phyloP scores from a whole-genome alignment of 2,113 vertebrate genomes.

The Rhadina sibilatrix region DNA sequence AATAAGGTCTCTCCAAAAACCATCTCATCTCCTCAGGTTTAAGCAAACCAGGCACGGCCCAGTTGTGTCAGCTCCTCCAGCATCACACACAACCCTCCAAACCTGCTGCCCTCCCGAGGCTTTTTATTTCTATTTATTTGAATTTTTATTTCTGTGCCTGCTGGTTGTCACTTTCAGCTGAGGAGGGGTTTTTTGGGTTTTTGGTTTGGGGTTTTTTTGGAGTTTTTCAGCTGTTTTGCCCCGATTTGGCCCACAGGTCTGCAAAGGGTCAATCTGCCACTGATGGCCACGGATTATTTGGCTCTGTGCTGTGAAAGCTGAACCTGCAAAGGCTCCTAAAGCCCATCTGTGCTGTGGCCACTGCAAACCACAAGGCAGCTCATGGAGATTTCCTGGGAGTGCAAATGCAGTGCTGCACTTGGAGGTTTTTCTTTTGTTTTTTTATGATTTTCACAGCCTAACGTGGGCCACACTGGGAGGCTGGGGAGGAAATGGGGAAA shows the following conservation, averaged over 20 bases:
- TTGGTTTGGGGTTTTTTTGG: no score
- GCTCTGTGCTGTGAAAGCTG: background rate
- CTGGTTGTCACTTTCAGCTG: background rate
- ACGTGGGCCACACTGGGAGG: background rate
- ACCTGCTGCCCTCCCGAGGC: background rate
- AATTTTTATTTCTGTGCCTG: background rate
- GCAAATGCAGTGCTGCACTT: background rate
- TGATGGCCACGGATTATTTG: accelerated
- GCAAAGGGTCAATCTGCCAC: background rate
- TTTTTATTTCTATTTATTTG: background rate
- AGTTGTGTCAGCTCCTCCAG: background rate
- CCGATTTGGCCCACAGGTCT: background rate
- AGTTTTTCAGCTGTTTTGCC: background rate
- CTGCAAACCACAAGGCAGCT: background rate
- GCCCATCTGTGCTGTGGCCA: background rate
- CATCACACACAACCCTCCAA: background rate
- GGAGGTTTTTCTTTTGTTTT: background rate
- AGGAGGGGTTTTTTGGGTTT: background rate
- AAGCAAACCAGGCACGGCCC: background rate
- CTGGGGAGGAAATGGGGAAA: background rate
- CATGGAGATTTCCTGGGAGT: background rate
- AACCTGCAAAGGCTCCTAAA: background rate
- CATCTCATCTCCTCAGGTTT: background rate
- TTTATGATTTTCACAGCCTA: background rate
- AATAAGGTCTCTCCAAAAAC: background rate